Percentiles rank a stretch among this genome's conserved stretches.
Conservation (phyloP, 2,113 vertebrate genomes). For the Chunga burmeisteri region DNA sequence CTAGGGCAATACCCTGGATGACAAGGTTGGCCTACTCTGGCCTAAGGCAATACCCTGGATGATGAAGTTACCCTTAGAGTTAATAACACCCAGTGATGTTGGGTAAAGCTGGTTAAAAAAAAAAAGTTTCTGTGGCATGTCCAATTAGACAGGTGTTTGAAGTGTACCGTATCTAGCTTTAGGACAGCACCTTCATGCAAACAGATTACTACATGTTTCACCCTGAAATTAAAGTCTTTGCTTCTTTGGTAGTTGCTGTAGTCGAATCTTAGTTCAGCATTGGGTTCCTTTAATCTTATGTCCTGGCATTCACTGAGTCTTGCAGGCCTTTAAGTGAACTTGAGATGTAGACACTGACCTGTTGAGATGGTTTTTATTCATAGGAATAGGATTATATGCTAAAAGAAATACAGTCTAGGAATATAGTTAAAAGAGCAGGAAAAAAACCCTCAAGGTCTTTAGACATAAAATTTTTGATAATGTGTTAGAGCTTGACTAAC, state of each 20-base stretch:
- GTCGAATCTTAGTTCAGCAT: neutral
- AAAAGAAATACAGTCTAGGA: neutral
- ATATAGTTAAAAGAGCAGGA: neutral
- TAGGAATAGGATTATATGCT: neutral
- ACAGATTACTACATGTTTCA: fast-evolving
- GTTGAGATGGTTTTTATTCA: neutral
- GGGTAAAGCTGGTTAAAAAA: neutral
- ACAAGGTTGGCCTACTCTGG: neutral
- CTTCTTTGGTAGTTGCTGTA: neutral
- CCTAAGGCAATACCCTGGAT: neutral
- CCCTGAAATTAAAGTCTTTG: neutral
- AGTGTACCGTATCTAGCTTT: fast-evolving
- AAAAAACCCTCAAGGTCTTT: neutral
- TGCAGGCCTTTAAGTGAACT: neutral
- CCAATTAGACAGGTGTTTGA: neutral
- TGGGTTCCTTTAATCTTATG: neutral
- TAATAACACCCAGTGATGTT: fast-evolving
- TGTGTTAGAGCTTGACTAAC: neutral
- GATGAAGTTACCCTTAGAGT: fast-evolving
- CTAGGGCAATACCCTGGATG: neutral
- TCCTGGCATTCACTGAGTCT: neutral
- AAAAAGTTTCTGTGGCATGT: neutral
- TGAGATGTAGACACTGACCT: neutral
- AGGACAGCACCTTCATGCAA: neutral
- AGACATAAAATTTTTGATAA: neutral